A percentile compares a stretch with the other conserved stretches of the same genome.
Conservation (phyloP, 2,797 vertebrate species). For the Mormyrus proboscirostris region DNA sequence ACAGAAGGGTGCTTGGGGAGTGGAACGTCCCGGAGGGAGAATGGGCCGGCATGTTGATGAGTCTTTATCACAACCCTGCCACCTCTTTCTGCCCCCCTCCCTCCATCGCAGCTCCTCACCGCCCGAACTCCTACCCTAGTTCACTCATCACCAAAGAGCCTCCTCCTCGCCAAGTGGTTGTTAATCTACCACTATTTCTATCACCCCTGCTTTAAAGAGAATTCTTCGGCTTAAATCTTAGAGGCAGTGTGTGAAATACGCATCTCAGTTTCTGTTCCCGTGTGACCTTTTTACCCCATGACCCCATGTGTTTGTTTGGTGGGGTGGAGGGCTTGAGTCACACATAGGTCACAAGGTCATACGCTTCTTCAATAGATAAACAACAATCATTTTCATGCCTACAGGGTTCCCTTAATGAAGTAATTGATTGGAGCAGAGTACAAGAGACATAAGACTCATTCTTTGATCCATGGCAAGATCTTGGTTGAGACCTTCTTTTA, state of each 20-base stretch:
- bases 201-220: neutral
- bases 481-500: neutral
- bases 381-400: neutral
- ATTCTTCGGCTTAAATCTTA: neutral
- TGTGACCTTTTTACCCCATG: neutral
- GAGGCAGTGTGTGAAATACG: neutral
- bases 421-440: neutral
- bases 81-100: neutral
- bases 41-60: conserved; percentile 25
- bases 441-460: neutral
- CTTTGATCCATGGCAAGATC: neutral
- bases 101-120: neutral
- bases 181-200: neutral
- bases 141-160: neutral
- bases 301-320: neutral
- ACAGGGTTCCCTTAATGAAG: neutral
- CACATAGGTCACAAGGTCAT: neutral
- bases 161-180: neutral
- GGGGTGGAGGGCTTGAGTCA: neutral
- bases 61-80: conserved; percentile 7
- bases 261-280: neutral
- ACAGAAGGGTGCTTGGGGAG: neutral
- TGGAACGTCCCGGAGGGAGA: conserved; percentile 21
- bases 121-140: neutral
- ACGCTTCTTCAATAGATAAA: neutral